These are phyloP conservation scores for Eristalinus aeneus DNA, from an alignment of 2,888 invertebrate species.

Conservation along the genomic window DNA sequence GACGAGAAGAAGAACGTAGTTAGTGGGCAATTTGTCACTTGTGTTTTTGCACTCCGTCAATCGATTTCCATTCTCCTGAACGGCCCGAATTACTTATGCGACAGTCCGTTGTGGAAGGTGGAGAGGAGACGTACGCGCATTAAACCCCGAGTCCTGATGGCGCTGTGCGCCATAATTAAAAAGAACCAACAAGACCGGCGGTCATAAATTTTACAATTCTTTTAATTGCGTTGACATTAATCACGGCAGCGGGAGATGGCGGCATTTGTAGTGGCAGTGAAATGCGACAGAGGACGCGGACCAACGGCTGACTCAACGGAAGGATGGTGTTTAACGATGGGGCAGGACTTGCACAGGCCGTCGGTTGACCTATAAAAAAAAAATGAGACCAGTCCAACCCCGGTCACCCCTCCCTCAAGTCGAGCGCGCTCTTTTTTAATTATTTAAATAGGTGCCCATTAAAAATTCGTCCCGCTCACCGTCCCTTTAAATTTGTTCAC, in stretches of 20 bases:
- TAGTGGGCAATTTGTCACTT: constrained; percentile 61
- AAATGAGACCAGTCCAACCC: constrained; percentile 31
- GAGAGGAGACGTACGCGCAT: neutral
- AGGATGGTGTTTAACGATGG: constrained; percentile 66
- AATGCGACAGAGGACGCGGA: constrained; percentile 22
- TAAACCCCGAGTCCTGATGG: constrained; percentile 26
- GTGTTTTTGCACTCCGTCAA: constrained; percentile 11
- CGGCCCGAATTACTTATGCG: constrained; percentile 5
- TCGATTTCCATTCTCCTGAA: constrained; percentile 43
- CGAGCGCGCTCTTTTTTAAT: constrained; percentile 55
- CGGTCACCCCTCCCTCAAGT: neutral
- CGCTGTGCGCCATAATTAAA: constrained; percentile 51
- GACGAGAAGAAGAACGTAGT: constrained; percentile 18
- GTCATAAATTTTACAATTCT: constrained; percentile 69
- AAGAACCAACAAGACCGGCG: constrained; percentile 47
- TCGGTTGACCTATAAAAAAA: constrained; percentile 62
- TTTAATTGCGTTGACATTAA: constrained; percentile 71
- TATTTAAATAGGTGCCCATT: constrained; percentile 69
- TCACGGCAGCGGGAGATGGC: constrained; percentile 32
- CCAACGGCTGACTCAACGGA: constrained; percentile 19
- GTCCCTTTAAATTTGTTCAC: constrained; percentile 7
- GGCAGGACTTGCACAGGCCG: neutral
- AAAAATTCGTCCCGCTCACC: constrained; percentile 30
- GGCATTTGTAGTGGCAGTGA: constrained; percentile 24
- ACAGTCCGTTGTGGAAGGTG: neutral